Evolutionary conservation across 2,888 invertebrate species (phyloP).

Genomic region (Gymnoscelis rufifasciata): DNA sequence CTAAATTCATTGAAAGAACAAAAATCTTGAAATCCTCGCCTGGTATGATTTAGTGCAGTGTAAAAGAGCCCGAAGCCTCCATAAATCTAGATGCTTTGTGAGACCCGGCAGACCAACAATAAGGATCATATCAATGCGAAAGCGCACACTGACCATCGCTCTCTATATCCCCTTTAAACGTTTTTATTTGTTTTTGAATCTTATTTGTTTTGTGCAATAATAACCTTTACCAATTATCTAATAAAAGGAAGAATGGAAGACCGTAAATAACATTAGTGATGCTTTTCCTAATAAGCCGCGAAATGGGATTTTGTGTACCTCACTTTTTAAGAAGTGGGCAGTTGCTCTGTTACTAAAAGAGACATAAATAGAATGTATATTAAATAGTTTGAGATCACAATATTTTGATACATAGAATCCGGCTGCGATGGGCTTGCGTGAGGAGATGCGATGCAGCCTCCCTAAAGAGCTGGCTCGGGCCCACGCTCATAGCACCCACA

Average conservation of each 20-base stretch:
- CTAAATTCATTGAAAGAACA: conserved; percentile 11
- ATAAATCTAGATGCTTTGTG: conserved; percentile 34
- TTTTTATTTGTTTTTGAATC: conserved; percentile 1
- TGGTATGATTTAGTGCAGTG: conserved; percentile 42
- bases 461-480: conserved; percentile 52
- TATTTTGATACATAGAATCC: conserved; percentile 15
- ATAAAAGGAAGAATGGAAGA: background rate
- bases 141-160: conserved; percentile 25
- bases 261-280: no score
- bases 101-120: conserved; percentile 32
- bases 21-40: conserved; percentile 20
- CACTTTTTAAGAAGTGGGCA: no score
- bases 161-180: conserved; percentile 29
- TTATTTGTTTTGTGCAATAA: background rate
- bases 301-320: no score
- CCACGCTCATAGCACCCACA: conserved; percentile 71
- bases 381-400: conserved; percentile 8
- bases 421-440: conserved; percentile 26
- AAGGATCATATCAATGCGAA: conserved; percentile 34
- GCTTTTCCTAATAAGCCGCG: no score
- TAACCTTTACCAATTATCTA: background rate
- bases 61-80: conserved; percentile 34
- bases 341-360: no score
- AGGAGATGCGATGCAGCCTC: conserved; percentile 45
- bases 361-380: background rate